A percentile compares a stretch with the other conserved stretches of the same genome.
Evolutionary conservation across 2,797 vertebrate genomes (phyloP).

Genomic region (Catostomus latipinnis): DNA sequence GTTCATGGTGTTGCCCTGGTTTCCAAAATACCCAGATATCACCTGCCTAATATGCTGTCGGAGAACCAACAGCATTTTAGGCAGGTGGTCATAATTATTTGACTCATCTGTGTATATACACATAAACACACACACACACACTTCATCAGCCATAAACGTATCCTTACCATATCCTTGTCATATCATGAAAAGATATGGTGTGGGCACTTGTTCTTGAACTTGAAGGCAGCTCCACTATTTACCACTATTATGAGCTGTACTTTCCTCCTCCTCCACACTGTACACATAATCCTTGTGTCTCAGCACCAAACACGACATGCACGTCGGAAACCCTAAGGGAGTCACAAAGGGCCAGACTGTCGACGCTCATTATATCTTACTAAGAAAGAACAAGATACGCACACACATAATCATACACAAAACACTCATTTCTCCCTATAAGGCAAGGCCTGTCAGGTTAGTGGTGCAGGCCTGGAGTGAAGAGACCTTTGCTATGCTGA

Average conservation of each 20-base stretch:
- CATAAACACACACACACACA: slow-evolving; percentile 19
- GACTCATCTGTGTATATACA: too few relatives aligned
- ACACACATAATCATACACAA: slow-evolving; percentile 39
- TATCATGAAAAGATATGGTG: slow-evolving; percentile 66
- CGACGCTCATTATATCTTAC: slow-evolving; percentile 71
- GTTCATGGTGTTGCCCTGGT: too few relatives aligned
- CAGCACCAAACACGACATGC: slow-evolving; percentile 68
- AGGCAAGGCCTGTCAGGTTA: slow-evolving; percentile 53
- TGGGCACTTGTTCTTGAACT: slow-evolving; percentile 71
- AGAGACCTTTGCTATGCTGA: slow-evolving; percentile 68
- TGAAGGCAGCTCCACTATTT: slow-evolving; percentile 72
- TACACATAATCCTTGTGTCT: slow-evolving; percentile 75
- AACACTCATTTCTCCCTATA: slow-evolving; percentile 25
- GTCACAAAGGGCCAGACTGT: slow-evolving; percentile 63
- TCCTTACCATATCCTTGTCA: slow-evolving; percentile 61
- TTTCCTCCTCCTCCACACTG: slow-evolving; percentile 70
- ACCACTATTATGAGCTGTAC: slow-evolving; percentile 74
- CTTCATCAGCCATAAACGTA: neutral
- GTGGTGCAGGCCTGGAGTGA: slow-evolving; percentile 59
- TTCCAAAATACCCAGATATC: too few relatives aligned
- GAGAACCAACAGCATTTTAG: too few relatives aligned
- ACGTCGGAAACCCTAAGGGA: slow-evolving; percentile 65
- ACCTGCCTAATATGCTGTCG: too few relatives aligned
- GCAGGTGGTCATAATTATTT: too few relatives aligned
- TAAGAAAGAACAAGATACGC: slow-evolving; percentile 56